Evolutionary conservation across 37 sponge, comb jelly and placozoan species (phyloP), one percentile per base, ranked within the genome.

Genomic region (Haliclona indistincta): DNA sequence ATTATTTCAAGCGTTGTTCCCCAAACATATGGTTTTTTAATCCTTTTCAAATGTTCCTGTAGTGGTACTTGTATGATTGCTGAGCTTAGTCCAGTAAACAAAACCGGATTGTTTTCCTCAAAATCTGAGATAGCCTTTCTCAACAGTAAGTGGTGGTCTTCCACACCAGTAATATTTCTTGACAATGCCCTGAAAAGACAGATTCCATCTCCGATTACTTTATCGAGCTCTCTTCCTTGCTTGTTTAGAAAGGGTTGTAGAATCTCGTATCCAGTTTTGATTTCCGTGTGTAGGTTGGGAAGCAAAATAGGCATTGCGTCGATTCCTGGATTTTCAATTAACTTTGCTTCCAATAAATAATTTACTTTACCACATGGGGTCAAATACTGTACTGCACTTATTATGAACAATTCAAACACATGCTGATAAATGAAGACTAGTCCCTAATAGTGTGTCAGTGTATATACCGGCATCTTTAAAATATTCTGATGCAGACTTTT

Each of bases 121-220:
- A 28, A 69, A 5, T 69, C 38, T 22, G 49, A 25, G 8, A 69
- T 69, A 45, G 37, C 49, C 44, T 43, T 69, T 15, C 70, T 69
- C 22, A 69, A 32, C 5, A 23, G 25, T 28, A 42, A 4, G n/a
- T 69, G 70, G 37, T 69, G 29, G 44, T 69, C 70, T 40, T 69
- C 38, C 23, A 29, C n/a, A 69, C 47, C 47, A 40, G 45, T 41
- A 17, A 69, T 10, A 25, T 38, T 7, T 28, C 23, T 15, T 23
- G 70, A 69, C 51, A 69, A 17, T 5, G 70, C 70, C 30, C 70
- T 28, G 22, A 69, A 69, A 5, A 69, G 29, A 15, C 70, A 69
- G 29, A 45, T 69, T 25, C 70, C 70, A 42, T 69, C 70, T 15
- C 70, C 49, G 17, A 69, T 25, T 45, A 69, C 70, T 69, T 51